Base-by-base conservation (phyloP, 2,888 invertebrate genomes). In the Archips xylosteana region DNA sequence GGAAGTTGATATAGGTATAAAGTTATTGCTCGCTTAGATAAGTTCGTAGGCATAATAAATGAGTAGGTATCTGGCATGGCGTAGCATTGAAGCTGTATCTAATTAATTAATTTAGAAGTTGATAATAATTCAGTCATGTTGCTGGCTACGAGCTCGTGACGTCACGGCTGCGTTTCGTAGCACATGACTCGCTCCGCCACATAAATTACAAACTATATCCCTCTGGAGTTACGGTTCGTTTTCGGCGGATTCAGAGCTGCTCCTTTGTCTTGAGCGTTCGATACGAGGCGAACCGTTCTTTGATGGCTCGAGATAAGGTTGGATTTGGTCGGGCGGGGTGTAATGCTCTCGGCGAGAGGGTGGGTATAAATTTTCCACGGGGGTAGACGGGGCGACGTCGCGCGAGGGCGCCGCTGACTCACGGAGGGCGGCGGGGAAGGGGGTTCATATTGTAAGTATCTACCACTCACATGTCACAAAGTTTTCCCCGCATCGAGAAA, bases 321-420 rank as follows among this genome's bases (percentile, higher is more conserved):
- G 82, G 84, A 78, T 89, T 89, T 85, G 71, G 81, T 72, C 45
- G 76, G 79, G 76, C 62, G 69, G 77, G 81, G 76, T 79, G 85
- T 89, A 90, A 93, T 92, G 89, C 92, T 92, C 92, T 92, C 92
- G 87, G 88, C 82, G 82, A 87, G 89, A 90, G 93, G 93, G 94
- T 91, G 91, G 94, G 92, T 94, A 94, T 94, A 94, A 94, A 94
- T 94, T 94, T 94, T 94, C 88, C 86, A 93, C 92, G 93, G 94
- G 89, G 94, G 94, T 87, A 94, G 94, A 93, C 93, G 93, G 91
- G 92, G 93, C 92, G 94, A 93, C 93, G 92, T 92, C 92, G 94
- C 89, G 88, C 88, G 88, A 91, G 92, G 92, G 93, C 92, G 92
- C 92, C 92, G 92, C 92, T 94, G 94, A 94, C 88, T 94, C 94